Percentiles rank a stretch among this genome's conserved stretches.
Conservation (phyloP, 1,140 invertebrate species). For the Oncopodura yosiiana region DNA sequence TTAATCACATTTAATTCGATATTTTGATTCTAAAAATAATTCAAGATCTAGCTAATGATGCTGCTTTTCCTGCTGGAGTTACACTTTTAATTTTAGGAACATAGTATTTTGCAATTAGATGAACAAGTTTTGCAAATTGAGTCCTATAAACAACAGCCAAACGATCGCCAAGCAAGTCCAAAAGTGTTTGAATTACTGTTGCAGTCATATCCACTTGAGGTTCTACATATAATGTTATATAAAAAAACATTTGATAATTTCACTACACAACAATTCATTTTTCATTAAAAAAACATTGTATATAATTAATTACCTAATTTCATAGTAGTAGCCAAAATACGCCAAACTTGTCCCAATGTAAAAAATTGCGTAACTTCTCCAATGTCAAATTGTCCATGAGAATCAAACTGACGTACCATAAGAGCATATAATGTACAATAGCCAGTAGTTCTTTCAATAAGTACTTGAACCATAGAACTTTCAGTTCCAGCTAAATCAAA, state of each 20-base stretch:
- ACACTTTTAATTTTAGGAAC: constrained; percentile 19
- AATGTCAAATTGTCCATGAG: not conserved
- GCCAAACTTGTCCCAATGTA: constrained; percentile 24
- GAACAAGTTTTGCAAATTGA: constrained; percentile 27
- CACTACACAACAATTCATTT: not conserved
- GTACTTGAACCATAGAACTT: constrained; percentile 18
- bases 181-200: constrained; percentile 19
- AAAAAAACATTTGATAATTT: not conserved
- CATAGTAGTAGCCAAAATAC: constrained; percentile 24
- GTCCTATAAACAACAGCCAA: constrained; percentile 7
- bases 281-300: no score
- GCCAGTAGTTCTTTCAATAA: constrained; percentile 26
- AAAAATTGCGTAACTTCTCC: constrained; percentile 24
- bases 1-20: constrained; percentile 4
- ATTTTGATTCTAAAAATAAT: constrained; percentile 22
- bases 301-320: constrained; percentile 21
- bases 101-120: constrained; percentile 7
- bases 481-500: constrained; percentile 22
- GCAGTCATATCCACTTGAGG: constrained; percentile 32
- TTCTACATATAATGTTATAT: constrained; percentile 12
- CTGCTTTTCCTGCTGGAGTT: constrained; percentile 20
- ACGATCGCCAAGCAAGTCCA: constrained; percentile 21
- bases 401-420: constrained; percentile 26
- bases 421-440: constrained; percentile 31
- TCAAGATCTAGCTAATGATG: constrained; percentile 21